phyloP scores from a whole-genome alignment of 1,140 invertebrate species.

The Sycophila sp. region DNA sequence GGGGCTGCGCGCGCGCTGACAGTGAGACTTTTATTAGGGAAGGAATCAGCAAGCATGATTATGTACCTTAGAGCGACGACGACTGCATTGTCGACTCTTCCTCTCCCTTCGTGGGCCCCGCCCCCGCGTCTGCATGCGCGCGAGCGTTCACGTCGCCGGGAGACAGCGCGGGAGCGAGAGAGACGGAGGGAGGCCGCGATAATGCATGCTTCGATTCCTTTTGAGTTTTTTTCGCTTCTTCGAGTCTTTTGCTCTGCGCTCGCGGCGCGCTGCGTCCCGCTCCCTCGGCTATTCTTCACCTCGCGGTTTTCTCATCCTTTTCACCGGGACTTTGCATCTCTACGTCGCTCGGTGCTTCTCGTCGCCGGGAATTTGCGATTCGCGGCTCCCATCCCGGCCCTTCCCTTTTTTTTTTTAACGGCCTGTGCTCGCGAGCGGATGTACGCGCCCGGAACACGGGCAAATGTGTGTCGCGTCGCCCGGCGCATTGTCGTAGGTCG shows the following conservation, averaged over 20 bases:
- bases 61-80: constrained; percentile 62
- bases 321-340: too few relatives aligned
- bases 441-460: too few relatives aligned
- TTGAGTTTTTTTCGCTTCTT: constrained; percentile 29
- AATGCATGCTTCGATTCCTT: constrained; percentile 25
- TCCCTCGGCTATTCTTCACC: constrained; percentile 25
- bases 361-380: too few relatives aligned
- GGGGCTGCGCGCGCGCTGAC: constrained; percentile 49
- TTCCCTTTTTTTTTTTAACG: constrained; percentile 2
- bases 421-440: background rate
- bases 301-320: constrained; percentile 29
- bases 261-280: constrained; percentile 31
- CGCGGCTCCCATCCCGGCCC: constrained; percentile 31
- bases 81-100: constrained; percentile 14
- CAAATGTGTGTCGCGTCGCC: constrained; percentile 15
- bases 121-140: background rate
- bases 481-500: background rate
- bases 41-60: constrained; percentile 67
- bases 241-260: constrained; percentile 18
- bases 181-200: too few relatives aligned
- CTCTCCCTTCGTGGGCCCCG: background rate
- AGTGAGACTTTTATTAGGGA: constrained; percentile 67
- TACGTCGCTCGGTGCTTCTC: too few relatives aligned
- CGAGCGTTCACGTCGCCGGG: too few relatives aligned
- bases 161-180: too few relatives aligned